Conservation (phyloP, 2,797 vertebrate genomes). For the Psittacula echo region DNA sequence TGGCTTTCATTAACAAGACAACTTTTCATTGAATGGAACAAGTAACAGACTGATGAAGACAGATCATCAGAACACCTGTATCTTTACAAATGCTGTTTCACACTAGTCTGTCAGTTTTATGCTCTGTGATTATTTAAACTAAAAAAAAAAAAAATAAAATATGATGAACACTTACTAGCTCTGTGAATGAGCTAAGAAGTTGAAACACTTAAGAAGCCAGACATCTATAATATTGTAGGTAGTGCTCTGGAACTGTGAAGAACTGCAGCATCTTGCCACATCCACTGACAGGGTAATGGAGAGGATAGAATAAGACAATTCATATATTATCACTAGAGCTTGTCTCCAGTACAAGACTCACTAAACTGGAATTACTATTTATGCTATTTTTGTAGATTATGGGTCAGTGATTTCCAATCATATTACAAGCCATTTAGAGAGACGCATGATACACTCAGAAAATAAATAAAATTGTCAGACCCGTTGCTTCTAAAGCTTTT, state of each 20-base stretch:
- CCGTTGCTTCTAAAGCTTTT: slow-evolving; percentile 14
- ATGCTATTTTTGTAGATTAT: slow-evolving; percentile 46
- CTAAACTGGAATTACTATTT: slow-evolving; percentile 47
- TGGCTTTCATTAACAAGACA: neutral
- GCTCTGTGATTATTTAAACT: neutral
- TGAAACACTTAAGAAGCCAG: neutral
- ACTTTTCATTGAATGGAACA: neutral
- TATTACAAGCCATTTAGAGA: slow-evolving; percentile 41
- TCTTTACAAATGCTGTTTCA: neutral
- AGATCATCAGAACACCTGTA: neutral
- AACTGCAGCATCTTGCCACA: slow-evolving; percentile 6
- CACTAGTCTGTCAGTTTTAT: neutral
- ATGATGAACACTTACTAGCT: neutral
- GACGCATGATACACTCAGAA: neutral
- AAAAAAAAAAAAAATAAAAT: neutral
- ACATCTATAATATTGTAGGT: neutral
- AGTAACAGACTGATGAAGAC: neutral
- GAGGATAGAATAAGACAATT: slow-evolving; percentile 24
- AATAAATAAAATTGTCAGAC: neutral
- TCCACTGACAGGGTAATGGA: slow-evolving; percentile 42
- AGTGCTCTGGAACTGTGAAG: slow-evolving; percentile 18
- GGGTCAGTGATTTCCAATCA: slow-evolving; percentile 45
- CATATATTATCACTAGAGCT: slow-evolving; percentile 7
- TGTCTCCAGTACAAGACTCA: slow-evolving; percentile 15
- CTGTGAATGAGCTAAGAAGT: slow-evolving; percentile 38